A percentile compares a stretch with the other conserved stretches of the same genome.
These are phyloP conservation scores for Philereme transversata DNA, from an alignment of 2,888 invertebrate genomes.

Conservation along the genomic window DNA sequence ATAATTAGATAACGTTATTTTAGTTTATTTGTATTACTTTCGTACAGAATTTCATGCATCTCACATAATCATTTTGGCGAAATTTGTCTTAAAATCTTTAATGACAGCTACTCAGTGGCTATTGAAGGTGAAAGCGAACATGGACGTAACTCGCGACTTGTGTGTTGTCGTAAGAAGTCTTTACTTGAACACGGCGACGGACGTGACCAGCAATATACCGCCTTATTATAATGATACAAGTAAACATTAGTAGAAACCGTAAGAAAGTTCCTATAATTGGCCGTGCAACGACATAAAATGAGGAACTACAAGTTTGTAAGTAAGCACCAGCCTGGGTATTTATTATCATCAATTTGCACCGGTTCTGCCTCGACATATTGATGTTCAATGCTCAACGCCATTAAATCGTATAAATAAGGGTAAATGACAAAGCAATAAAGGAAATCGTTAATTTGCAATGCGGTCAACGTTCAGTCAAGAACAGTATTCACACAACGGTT, in stretches of 20 bases:
- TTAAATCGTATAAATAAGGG: conserved; percentile 50
- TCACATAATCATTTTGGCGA: background rate
- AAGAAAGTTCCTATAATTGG: conserved; percentile 50
- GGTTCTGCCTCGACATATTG: conserved; percentile 15
- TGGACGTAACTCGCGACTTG: conserved; percentile 52
- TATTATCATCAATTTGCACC: conserved; percentile 11
- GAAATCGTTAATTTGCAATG: conserved; percentile 62
- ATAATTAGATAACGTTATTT: background rate
- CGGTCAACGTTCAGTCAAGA: conserved; percentile 66
- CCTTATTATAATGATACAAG: conserved; percentile 53
- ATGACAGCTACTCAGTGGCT: conserved; percentile 47
- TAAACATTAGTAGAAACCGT: conserved; percentile 63
- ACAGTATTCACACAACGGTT: conserved; percentile 72
- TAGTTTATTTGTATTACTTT: conserved; percentile 17
- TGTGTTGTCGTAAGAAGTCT: conserved; percentile 52
- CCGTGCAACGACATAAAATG: conserved; percentile 14
- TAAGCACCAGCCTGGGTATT: conserved; percentile 9
- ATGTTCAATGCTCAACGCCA: conserved; percentile 14
- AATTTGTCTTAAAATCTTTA: conserved; percentile 38
- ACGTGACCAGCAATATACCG: conserved; percentile 24
- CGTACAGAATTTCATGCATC: background rate
- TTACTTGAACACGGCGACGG: conserved; percentile 46
- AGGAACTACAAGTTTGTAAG: conserved; percentile 1
- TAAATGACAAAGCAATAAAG: conserved; percentile 51
- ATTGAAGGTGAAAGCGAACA: conserved; percentile 64